A percentile compares a stretch with the other conserved stretches of the same genome.
Conservation (phyloP, 2,113 vertebrate genomes). For the Rhinopomastus cyanomelas region DNA sequence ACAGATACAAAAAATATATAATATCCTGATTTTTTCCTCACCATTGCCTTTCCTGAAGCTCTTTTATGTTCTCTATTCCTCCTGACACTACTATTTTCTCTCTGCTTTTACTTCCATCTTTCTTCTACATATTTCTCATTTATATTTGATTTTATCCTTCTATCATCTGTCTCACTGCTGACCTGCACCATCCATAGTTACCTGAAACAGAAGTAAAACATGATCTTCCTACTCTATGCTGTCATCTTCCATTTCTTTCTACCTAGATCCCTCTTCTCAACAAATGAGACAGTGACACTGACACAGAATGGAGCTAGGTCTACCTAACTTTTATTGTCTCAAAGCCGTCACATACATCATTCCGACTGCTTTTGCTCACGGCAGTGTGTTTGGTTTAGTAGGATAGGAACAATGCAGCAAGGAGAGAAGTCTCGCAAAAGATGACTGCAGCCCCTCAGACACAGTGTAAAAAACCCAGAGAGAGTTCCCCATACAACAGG, state of each 20-base stretch:
- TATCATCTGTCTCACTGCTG: not conserved
- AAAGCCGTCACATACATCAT: not conserved
- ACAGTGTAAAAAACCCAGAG: not conserved
- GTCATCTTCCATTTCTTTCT: not conserved
- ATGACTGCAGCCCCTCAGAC: not conserved
- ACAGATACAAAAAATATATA: slow-evolving; percentile 31
- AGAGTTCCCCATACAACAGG: not conserved
- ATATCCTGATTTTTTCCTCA: not conserved
- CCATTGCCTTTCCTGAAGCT: not conserved
- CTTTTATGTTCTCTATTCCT: not conserved
- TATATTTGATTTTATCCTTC: slow-evolving; percentile 16
- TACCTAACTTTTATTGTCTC: not conserved
- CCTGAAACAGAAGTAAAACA: not conserved
- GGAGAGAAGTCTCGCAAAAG: not conserved
- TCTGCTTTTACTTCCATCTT: not conserved
- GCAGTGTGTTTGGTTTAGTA: not conserved
- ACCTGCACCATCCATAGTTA: not conserved
- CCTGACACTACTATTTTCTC: not conserved
- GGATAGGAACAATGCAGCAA: rapidly evolving
- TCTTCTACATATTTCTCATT: not conserved
- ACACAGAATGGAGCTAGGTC: not conserved
- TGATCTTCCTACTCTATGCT: not conserved
- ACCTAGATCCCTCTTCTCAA: not conserved
- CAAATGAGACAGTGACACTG: not conserved
- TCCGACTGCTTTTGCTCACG: not conserved